Base-by-base conservation (phyloP, 1,140 invertebrate genomes). In the Drosophila grimshawi region DNA sequence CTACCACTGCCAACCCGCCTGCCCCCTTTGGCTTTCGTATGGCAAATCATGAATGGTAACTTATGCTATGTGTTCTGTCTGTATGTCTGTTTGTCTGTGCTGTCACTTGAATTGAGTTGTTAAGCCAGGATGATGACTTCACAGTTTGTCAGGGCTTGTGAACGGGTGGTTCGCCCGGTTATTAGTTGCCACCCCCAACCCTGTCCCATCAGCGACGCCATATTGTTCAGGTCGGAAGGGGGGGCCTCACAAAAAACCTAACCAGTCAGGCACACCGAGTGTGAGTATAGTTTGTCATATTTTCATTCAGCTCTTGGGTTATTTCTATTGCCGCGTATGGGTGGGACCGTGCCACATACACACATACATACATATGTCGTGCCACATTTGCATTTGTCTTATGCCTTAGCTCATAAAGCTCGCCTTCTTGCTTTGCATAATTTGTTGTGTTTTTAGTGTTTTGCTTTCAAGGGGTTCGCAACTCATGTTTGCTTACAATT, bases 61-160 rank as follows among this genome's bases (percentile, higher is more conserved):
- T 86, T 86, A 86, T 88, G 83, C 75, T 80, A 65, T 69, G 48
- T 69, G 66, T 33, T 65, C 65, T 53, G 51, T 70, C 48, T 63
- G 57, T 61, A n/a, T 68, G 46, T 66, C 46, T 53, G 55, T 67
- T 39, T 69, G 67, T 52, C 33, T 65, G 46, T 73, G 32, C 79
- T 81, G 76, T 85, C 72, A 65, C 53, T 81, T 81, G 81, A 90
- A 90, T 60, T 86, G 86, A 90, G 80, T 90, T 90, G 86, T 85
- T 90, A 86, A 90, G 86, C 81, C 72, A 80, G 81, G 81, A 86
- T 91, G 89, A 91, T 91, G 89, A 91, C 89, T 91, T 91, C 75
- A 91, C 89, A 86, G 80, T 86, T 90, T 88, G 83, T 79, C 83
- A 94, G 94, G 66, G 76, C 69, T 64, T 68, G 62, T 56, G 61